Base-by-base conservation (phyloP, 2,113 vertebrate species). In the human region DNA sequence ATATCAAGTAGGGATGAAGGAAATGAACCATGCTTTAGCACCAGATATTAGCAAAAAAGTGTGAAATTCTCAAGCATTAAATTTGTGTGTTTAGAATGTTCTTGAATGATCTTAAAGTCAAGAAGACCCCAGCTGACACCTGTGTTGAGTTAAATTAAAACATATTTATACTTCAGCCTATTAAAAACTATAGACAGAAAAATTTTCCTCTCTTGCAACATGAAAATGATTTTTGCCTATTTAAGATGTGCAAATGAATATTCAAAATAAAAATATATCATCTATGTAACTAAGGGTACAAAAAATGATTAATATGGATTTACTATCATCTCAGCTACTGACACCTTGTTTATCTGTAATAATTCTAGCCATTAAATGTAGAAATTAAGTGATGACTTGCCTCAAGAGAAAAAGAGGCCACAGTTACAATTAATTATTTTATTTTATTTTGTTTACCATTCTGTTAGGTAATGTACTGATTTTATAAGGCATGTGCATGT, bases 151-250 rank as follows among this genome's bases (percentile, higher is more conserved):
- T 94, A 35, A 76, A 68, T 55, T 72, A 55, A 95, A 84, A 17
- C 16, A 45, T 43, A 20, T 90, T 88, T 82, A 78, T 83, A 48
- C 2, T 45, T 89, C 6, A 72, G 2, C 1, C 43, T 92, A 27
- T 82, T 94, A 81, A 97, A 66, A 96, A 85, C 48, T 85, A 87
- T 9, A 81, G 59, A 76, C 8, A 68, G 18, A 73, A 70, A 93
- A 55, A 52, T 22, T 8, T 48, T 38, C 92, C 14, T 78, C 4
- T 73, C 6, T 83, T 73, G 35, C 8, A 59, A 66, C 1, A 17
- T 79, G 52, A 40, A 48, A 68, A 81, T 52, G 48, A 92, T 80
- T 25, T 81, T 50, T 81, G 27, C 52, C 1, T 76, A 52, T n/a
- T 78, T n/a, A n/a, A 82, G 25, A 0, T 57, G 4, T 72, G 66